Base-by-base conservation (phyloP, 2,888 invertebrate species). In the Hirudinaria manillensis region DNA sequence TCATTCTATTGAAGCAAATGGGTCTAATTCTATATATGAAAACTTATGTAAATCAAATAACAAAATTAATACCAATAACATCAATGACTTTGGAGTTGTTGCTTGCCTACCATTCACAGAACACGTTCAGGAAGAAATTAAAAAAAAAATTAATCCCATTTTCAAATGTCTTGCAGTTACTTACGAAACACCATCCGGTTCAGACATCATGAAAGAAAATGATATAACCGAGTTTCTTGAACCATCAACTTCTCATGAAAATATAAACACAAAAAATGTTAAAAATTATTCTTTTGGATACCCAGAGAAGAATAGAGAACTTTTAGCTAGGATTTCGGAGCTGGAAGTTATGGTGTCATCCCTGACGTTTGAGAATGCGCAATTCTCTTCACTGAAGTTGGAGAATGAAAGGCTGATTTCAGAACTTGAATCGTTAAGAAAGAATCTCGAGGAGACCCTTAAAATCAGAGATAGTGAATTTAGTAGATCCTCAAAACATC, bases 231-330 rank as follows among this genome's bases (percentile, higher is more conserved):
- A 76, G 67, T 51, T 53, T 55, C 24, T 76, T 76, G 55, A 76
- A 75, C 45, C 75, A 76, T 38, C 70, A 24, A 36, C 13, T 19
- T 66, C 72, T 10, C 66, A 75, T n/a, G n/a, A n/a, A n/a, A n/a
- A n/a, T n/a, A n/a, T n/a, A n/a, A n/a, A n/a, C n/a, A n/a, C n/a
- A n/a, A n/a, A n/a, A n/a, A n/a, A n/a, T n/a, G n/a, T n/a, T n/a
- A n/a, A n/a, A n/a, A n/a, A n/a, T n/a, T n/a, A n/a, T n/a, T n/a
- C n/a, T n/a, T n/a, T n/a, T n/a, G n/a, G n/a, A n/a, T n/a, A n/a
- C n/a, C n/a, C n/a, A n/a, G n/a, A n/a, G n/a, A n/a, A n/a, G n/a
- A n/a, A n/a, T n/a, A n/a, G n/a, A n/a, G n/a, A n/a, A n/a, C n/a
- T n/a, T n/a, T n/a, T n/a, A n/a, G n/a, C n/a, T n/a, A n/a, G n/a